These are phyloP conservation scores for Acrossocheilus wenchowensis DNA, from an alignment of 2,797 vertebrate genomes.

Conservation along the genomic window DNA sequence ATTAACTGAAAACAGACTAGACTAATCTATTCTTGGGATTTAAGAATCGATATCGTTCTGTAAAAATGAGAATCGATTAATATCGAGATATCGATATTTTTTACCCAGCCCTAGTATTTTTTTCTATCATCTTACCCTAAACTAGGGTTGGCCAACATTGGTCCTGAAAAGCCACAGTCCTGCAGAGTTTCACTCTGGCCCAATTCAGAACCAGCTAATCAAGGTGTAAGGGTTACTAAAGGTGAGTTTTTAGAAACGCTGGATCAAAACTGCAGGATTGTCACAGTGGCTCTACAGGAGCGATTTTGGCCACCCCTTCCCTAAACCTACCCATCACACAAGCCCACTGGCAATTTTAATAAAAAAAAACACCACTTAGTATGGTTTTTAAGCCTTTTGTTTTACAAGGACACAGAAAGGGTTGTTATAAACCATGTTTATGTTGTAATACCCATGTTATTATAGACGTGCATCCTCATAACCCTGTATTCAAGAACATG, in stretches of 20 bases:
- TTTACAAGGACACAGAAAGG: background rate
- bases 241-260: background rate
- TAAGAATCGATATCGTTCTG: too few relatives aligned
- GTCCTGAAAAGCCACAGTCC: background rate
- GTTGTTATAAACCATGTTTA: background rate
- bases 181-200: background rate
- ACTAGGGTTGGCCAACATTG: background rate
- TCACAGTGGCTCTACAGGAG: background rate
- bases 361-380: background rate
- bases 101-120: too few relatives aligned
- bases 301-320: background rate
- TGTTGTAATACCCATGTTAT: background rate
- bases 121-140: background rate
- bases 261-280: background rate
- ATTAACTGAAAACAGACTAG: too few relatives aligned
- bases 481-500: background rate
- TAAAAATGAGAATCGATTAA: too few relatives aligned
- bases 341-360: background rate
- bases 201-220: background rate
- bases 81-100: too few relatives aligned
- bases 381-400: background rate
- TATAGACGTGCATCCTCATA: background rate
- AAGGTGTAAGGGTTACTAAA: background rate
- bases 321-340: background rate
- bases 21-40: too few relatives aligned